Percentiles rank a stretch among this genome's conserved stretches.
Evolutionary conservation across 1,140 invertebrate genomes (phyloP).

Genomic region (Rhyzopertha dominica): DNA sequence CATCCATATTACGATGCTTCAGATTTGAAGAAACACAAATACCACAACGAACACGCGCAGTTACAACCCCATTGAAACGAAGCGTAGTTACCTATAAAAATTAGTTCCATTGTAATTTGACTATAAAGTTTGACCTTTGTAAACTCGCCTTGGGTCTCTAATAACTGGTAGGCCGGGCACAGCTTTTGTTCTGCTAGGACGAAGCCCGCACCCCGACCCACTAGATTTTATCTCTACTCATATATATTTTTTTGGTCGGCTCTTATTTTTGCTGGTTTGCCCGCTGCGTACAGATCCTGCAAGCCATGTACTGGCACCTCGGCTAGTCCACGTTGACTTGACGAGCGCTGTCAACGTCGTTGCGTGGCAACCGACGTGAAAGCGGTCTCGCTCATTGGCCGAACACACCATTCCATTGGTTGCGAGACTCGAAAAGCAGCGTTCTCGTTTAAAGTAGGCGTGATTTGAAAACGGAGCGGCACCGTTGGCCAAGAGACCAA

Average conservation of each 20-base stretch:
- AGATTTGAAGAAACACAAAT: too few species aligned
- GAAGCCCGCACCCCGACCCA: constrained; percentile 40
- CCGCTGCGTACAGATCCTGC: constrained; percentile 43
- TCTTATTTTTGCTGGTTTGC: constrained; percentile 46
- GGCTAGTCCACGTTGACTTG: constrained; percentile 41
- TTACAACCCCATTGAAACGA: constrained; percentile 11
- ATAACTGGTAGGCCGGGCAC: constrained; percentile 41
- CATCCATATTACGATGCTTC: too few species aligned
- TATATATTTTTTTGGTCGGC: constrained; percentile 45
- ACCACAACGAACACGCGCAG: too few species aligned
- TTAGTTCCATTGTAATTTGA: constrained; percentile 38
- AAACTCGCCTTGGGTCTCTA: constrained; percentile 33
- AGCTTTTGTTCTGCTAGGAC: constrained; percentile 43
- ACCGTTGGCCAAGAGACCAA: constrained; percentile 17
- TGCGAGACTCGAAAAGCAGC: constrained; percentile 13
- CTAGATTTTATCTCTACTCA: constrained; percentile 44
- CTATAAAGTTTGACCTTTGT: constrained; percentile 37
- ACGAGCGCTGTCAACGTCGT: constrained; percentile 27
- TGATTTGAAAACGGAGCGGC: constrained; percentile 5
- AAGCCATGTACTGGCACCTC: constrained; percentile 45
- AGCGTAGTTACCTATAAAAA: constrained; percentile 28
- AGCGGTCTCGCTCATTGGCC: constrained; percentile 24
- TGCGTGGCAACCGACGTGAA: constrained; percentile 33
- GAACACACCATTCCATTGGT: constrained; percentile 25
- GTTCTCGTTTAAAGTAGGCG: constrained; percentile 39